Evolutionary conservation across 2,113 vertebrate species (phyloP).

Genomic region (Telmatochromis sp.): DNA sequence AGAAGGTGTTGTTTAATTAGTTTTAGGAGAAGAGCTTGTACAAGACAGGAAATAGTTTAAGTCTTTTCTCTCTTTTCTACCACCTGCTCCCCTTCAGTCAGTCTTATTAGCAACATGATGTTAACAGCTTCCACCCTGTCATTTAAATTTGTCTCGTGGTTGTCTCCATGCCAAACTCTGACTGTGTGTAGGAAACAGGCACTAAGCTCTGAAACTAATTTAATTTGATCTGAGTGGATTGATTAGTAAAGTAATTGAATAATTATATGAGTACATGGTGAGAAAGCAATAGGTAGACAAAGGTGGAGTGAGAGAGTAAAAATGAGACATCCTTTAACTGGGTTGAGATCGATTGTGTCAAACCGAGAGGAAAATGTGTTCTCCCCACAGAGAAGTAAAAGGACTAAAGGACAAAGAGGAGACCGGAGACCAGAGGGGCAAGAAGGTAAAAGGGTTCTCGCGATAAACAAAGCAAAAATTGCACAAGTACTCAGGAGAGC

Average conservation of each 20-base stretch:
- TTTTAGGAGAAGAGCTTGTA: neutral
- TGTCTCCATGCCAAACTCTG: neutral
- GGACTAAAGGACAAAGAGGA: neutral
- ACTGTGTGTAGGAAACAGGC: neutral
- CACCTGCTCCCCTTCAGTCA: neutral
- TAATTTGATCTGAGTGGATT: slow-evolving; percentile 6
- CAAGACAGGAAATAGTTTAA: neutral
- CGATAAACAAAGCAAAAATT: neutral
- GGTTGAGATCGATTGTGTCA: slow-evolving; percentile 37
- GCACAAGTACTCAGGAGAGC: neutral
- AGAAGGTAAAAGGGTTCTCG: neutral
- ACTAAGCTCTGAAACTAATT: neutral
- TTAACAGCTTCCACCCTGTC: neutral
- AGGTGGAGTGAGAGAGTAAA: neutral
- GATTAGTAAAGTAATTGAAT: neutral
- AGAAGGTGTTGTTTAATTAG: neutral
- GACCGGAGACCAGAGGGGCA: neutral
- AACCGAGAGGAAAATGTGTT: slow-evolving; percentile 42
- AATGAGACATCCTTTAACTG: slow-evolving; percentile 44
- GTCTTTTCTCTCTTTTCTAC: neutral
- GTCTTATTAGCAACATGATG: neutral
- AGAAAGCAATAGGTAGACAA: neutral
- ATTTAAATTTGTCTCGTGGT: neutral
- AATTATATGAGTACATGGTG: neutral
- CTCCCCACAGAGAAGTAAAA: slow-evolving; percentile 11